Conservation (phyloP, 1,140 invertebrate species). For the Rhagoletis pomonella region DNA sequence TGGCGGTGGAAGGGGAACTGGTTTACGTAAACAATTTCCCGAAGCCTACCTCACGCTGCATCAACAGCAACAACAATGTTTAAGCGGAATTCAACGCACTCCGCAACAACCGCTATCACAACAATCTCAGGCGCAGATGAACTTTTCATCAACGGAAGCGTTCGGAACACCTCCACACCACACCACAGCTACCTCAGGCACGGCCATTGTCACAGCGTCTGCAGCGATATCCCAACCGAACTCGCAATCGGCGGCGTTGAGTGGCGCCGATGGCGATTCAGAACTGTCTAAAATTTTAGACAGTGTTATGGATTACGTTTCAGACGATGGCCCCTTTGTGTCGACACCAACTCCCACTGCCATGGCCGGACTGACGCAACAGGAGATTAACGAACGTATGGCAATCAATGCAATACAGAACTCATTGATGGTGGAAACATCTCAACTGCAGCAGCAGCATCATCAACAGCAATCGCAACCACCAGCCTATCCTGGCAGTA, state of each 20-base stretch:
- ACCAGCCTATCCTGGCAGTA: slow-evolving; percentile 66
- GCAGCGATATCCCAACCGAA: slow-evolving; percentile 63
- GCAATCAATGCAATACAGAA: slow-evolving; percentile 93
- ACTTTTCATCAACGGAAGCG: slow-evolving; percentile 54
- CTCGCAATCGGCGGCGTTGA: slow-evolving; percentile 61
- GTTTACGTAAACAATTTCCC: slow-evolving; percentile 73
- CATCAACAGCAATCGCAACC: slow-evolving; percentile 79
- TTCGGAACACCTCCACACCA: slow-evolving; percentile 55
- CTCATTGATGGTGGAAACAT: slow-evolving; percentile 89
- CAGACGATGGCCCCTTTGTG: slow-evolving; percentile 76
- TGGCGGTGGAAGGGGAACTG: slow-evolving; percentile 59
- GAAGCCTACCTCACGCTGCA: slow-evolving; percentile 77
- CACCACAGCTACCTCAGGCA: slow-evolving; percentile 62
- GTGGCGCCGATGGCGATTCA: slow-evolving; percentile 77
- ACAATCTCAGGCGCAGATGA: slow-evolving; percentile 53
- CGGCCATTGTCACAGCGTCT: slow-evolving; percentile 67
- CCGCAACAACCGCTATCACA: slow-evolving; percentile 54
- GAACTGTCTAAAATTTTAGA: slow-evolving; percentile 87
- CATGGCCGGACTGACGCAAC: slow-evolving; percentile 63
- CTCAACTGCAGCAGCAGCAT: slow-evolving; percentile 76
- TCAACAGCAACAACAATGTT: slow-evolving; percentile 61
- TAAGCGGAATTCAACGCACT: slow-evolving; percentile 51
- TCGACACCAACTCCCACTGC: slow-evolving; percentile 70
- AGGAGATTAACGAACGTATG: slow-evolving; percentile 82
- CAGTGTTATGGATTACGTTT: slow-evolving; percentile 87